These are phyloP conservation scores for Campylomormyrus tamandua DNA, from an alignment of 2,113 vertebrate genomes.

Conservation along the genomic window DNA sequence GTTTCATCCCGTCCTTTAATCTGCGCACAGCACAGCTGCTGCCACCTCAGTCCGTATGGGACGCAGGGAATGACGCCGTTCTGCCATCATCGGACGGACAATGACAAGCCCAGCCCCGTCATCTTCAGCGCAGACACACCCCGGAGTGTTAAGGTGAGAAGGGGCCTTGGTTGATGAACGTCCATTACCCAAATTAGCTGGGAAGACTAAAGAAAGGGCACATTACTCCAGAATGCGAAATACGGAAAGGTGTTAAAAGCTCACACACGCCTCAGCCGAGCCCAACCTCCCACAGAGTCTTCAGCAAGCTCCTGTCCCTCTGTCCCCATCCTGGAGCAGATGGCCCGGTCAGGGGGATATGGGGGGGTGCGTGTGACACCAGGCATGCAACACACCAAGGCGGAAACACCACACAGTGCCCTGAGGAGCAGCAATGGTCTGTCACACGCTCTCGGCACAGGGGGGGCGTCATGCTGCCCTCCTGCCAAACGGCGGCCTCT, in stretches of 20 bases:
- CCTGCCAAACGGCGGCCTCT: background rate
- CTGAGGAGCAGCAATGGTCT: background rate
- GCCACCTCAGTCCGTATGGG: background rate
- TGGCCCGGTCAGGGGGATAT: constrained; percentile 7
- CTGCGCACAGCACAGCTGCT: background rate
- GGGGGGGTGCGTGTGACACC: background rate
- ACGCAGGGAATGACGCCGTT: background rate
- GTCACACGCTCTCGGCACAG: background rate
- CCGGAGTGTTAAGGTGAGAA: background rate
- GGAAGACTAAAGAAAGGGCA: background rate
- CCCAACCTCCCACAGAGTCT: background rate
- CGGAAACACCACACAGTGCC: background rate
- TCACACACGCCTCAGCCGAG: background rate
- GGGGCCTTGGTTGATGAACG: background rate
- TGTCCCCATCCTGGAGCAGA: constrained; percentile 12
- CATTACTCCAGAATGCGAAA: background rate
- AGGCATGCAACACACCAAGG: background rate
- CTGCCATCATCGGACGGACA: background rate
- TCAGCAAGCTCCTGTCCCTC: background rate
- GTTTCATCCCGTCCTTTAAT: background rate
- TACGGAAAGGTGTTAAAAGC: background rate
- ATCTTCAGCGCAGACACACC: background rate
- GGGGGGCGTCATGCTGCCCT: background rate
- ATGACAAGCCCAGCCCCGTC: background rate
- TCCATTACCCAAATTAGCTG: background rate